Base-by-base conservation (phyloP, 2,888 invertebrate species). In the Mesopsocus fuscifrons region DNA sequence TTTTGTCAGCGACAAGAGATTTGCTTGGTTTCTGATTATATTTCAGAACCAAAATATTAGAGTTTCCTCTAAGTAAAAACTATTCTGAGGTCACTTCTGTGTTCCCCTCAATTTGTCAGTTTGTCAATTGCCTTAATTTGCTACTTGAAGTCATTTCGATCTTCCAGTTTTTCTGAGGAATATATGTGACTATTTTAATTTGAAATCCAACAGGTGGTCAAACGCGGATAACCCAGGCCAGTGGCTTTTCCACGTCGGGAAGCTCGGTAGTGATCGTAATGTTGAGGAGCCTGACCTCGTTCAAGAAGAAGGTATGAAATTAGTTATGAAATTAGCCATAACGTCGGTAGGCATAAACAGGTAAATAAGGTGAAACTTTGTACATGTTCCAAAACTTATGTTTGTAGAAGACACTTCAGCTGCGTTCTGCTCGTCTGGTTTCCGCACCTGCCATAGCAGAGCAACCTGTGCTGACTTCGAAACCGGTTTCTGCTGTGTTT, bases 401-500 rank as follows among this genome's bases (percentile, higher is more conserved):
- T n/a, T 26, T 26, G 26, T 11, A 26, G 26, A 26, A 9, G 26
- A 26, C 26, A 26, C 6, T 26, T 6, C 26, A 9, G 26, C 6
- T 6, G 11, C 26, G 11, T 26, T 26, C 8, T 79, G 79, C 51
- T 64, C 68, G 3, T 69, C 70, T 33, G 75, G 73, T 43, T 77
- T 76, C 5, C 72, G 74, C 32, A 70, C 72, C 34, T 95, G 94
- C 55, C 84, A 89, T 57, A 70, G 72, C 34, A 73, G 80, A 52
- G 88, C 89, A 0, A 67, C 68, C 43, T 95, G 94, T 58, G 64
- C 75, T 4, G 91, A 95, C 59, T 80, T 78, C 54, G 68, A 72
- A 41, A 67, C 69, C 23, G 94, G 94, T 6, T 91, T 81, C 57
- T 97, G 95, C 57, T 98, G 97, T 58, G 66, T 72, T 48, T 97